These are phyloP conservation scores for Cynodonichthys magdalenae DNA, from an alignment of 2,797 vertebrate genomes.

Conservation along the genomic window DNA sequence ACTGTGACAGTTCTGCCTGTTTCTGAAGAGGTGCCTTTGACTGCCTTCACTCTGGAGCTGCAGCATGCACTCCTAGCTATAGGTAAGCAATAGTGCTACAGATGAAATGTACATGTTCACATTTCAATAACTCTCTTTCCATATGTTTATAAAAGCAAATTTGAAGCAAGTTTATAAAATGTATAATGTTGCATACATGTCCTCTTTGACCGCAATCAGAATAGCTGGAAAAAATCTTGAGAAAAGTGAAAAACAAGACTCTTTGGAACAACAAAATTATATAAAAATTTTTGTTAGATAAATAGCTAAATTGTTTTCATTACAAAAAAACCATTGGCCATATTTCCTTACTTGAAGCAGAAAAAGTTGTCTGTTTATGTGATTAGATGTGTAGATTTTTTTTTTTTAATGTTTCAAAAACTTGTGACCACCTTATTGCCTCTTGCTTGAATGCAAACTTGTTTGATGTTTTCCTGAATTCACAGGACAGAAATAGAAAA, in stretches of 20 bases:
- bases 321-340: neutral
- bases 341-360: neutral
- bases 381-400: neutral
- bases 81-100: constrained; percentile 70
- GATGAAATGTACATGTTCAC: neutral
- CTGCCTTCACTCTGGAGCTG: constrained; percentile 92
- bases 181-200: neutral
- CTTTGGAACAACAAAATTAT: neutral
- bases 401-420: neutral
- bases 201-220: neutral
- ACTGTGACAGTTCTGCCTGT: constrained; percentile 91
- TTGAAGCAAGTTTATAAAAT: neutral
- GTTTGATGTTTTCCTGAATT: neutral
- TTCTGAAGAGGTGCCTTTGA: constrained; percentile 92
- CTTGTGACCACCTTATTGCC: neutral
- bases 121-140: neutral
- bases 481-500: neutral
- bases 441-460: neutral
- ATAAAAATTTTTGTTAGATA: neutral
- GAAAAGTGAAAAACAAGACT: neutral
- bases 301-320: neutral
- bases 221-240: neutral
- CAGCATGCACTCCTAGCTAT: constrained; percentile 90
- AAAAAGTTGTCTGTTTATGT: neutral
- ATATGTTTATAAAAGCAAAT: neutral